A percentile compares a stretch with the other conserved stretches of the same genome.
phyloP scores from a whole-genome alignment of 2,113 vertebrate species.

The Nerophis ophidion region DNA sequence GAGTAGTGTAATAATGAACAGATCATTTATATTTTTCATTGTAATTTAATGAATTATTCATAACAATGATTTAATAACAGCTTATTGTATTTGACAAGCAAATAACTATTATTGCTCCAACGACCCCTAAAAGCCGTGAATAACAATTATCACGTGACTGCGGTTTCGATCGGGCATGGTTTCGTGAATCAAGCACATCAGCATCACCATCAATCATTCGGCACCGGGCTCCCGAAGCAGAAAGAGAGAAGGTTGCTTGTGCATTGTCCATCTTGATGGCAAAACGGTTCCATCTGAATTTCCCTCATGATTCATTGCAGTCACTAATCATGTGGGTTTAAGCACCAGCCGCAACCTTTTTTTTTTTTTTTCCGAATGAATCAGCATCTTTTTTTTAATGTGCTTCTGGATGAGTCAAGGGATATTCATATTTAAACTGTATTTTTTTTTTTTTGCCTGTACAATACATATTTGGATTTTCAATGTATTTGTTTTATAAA shows the following conservation, averaged over 20 bases:
- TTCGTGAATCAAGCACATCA: constrained; percentile 44
- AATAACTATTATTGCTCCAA: constrained; percentile 9
- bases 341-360: constrained; percentile 22
- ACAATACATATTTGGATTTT: constrained; percentile 11
- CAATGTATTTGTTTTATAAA: not conserved
- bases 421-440: constrained; percentile 16
- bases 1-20: too few species aligned
- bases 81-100: too few species aligned
- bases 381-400: constrained; percentile 41
- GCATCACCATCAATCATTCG: constrained; percentile 56
- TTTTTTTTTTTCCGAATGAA: constrained; percentile 25
- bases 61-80: too few species aligned
- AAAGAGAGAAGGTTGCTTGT: constrained; percentile 44
- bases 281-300: constrained; percentile 60
- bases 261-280: constrained; percentile 59
- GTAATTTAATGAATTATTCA: not conserved
- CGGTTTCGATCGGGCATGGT: constrained; percentile 46
- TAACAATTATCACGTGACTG: not conserved
- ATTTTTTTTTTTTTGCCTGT: not conserved
- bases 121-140: constrained; percentile 1
- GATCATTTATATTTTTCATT: not conserved
- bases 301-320: constrained; percentile 55
- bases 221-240: constrained; percentile 51
- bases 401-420: constrained; percentile 19
- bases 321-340: constrained; percentile 41